Percentiles rank a stretch among this genome's conserved stretches.
Conservation (phyloP, 2,797 vertebrate species). For the Rhynchonycteris naso region DNA sequence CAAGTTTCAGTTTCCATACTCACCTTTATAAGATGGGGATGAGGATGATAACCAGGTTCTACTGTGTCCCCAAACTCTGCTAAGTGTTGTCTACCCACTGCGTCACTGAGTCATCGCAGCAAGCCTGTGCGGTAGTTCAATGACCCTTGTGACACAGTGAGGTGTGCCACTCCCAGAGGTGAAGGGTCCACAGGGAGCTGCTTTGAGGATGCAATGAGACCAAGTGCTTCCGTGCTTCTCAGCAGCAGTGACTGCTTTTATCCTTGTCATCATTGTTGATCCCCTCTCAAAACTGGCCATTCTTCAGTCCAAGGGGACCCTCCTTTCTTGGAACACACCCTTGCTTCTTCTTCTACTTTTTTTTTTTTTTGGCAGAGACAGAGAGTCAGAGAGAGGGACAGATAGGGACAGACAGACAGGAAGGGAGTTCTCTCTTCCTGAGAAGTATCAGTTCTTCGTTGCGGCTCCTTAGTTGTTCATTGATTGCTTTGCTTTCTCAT, state of each 20-base stretch:
- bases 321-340: background rate
- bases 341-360: background rate
- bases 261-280: accelerated
- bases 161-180: background rate
- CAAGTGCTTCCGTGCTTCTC: background rate
- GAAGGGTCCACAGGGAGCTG: background rate
- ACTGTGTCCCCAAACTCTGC: background rate
- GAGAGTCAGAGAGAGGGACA: too few relatives aligned
- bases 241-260: accelerated
- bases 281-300: background rate
- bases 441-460: too few relatives aligned
- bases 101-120: background rate
- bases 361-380: too few relatives aligned
- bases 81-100: too few relatives aligned
- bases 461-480: too few relatives aligned
- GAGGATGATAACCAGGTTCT: background rate
- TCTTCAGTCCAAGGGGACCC: background rate
- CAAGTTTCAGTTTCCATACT: background rate
- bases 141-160: background rate
- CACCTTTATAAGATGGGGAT: background rate
- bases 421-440: too few relatives aligned
- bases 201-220: background rate
- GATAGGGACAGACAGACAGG: too few relatives aligned
- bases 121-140: background rate
- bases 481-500: too few relatives aligned